Conservation (phyloP, 2,797 vertebrate species). For the Limnodromus scolopaceus region DNA sequence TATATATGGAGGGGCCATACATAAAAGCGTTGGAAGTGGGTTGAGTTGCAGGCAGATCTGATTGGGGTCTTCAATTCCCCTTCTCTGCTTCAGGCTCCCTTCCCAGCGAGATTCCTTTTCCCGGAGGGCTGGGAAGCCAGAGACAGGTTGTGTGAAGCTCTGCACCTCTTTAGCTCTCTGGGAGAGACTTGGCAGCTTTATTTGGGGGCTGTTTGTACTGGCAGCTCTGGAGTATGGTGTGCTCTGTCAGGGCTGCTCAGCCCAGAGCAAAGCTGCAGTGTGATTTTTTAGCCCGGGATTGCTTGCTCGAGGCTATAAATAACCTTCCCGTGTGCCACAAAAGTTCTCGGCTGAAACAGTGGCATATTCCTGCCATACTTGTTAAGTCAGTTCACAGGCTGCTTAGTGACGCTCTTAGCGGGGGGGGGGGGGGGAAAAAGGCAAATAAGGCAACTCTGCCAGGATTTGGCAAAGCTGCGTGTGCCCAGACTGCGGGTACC, state of each 20-base stretch:
- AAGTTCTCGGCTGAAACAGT: constrained; percentile 12
- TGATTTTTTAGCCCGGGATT: neutral
- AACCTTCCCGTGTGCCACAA: constrained; percentile 31
- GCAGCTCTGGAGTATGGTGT: neutral
- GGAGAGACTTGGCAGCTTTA: neutral
- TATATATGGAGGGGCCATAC: fast-evolving
- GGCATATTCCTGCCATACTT: constrained; percentile 39
- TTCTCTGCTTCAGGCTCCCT: neutral
- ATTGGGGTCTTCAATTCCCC: fast-evolving
- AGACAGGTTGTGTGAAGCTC: neutral
- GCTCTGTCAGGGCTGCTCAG: constrained; percentile 16
- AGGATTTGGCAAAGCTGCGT: neutral
- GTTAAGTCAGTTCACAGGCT: neutral
- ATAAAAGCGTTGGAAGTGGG: neutral
- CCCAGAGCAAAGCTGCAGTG: constrained; percentile 16
- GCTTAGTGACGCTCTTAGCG: neutral
- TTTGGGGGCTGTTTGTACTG: constrained; percentile 47
- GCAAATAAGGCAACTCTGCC: neutral
- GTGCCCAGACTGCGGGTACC: neutral
- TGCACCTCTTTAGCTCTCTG: neutral
- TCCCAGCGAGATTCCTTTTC: neutral
- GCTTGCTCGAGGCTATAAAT: constrained; percentile 55
- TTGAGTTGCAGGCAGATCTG: neutral
- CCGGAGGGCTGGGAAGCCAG: neutral
- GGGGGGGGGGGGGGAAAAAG: neutral